Evolutionary conservation across 2,113 vertebrate species (phyloP), one percentile per base, ranked within the genome.

Genomic region (Chionis minor): DNA sequence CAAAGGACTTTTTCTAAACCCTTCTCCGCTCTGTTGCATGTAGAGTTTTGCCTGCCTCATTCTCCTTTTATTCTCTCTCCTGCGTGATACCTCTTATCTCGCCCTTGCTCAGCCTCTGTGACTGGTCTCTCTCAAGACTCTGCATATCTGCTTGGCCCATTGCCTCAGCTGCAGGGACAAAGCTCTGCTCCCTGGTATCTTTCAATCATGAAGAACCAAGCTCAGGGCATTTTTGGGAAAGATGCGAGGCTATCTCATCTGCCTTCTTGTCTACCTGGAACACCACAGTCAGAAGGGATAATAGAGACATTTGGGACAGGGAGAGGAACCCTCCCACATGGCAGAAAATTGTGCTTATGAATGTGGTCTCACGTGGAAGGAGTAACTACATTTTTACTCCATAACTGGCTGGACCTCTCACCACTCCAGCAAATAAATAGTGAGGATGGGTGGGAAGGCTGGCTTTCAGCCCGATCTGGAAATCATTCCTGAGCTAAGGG

Each of bases 1-100:
- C 90, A 93, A 90, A 94, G 71, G 84, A 88, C 80, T 92, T 96
- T 94, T 89, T 63, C 73, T 82, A 82, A 95, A 66, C 47, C 83
- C 30, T 91, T 70, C 58, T 92, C 78, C 2, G 40, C 81, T 92
- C 83, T 55, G 52, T 38, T 91, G 54, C 77, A 66, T 10, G 22
- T 28, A 62, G 79, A 87, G n/a, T 93, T 96, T 77, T 90, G 44
- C 81, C 62, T 38, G 83, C 10, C 74, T 88, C 67, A 12, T 83
- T 81, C 90, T 81, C 32, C 62, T 35, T 17, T 88, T 70, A 66
- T 93, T 90, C 79, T 70, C 78, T 54, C 67, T 61, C 45, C 38
- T 30, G 40, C 74, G 6, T 3, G n/a, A 70, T 52, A 55, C 33
- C n/a, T 83, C 85, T 90, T 74, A 77, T 81, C 85, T 83, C 58